phyloP scores from a whole-genome alignment of 2,113 vertebrate genomes.

The Diadophis punctatus region DNA sequence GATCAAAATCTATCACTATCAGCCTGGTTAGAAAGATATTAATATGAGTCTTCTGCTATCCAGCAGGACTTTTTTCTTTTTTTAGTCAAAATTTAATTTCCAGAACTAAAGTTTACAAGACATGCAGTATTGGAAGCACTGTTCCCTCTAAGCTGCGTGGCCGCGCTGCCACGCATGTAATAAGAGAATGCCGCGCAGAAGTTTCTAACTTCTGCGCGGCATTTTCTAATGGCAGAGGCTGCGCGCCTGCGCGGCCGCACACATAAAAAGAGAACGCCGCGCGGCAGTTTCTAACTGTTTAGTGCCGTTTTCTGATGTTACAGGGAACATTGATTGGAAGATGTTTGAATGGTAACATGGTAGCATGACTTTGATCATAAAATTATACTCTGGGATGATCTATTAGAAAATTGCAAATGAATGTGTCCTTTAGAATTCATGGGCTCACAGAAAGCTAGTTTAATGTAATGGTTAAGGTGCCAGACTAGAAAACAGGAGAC shows the following conservation, averaged over 20 bases:
- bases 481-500: neutral
- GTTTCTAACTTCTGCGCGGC: too few relatives aligned
- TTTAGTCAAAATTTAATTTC: neutral
- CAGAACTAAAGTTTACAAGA: neutral
- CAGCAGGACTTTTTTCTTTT: neutral
- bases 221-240: too few relatives aligned
- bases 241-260: too few relatives aligned
- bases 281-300: too few relatives aligned
- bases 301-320: too few relatives aligned
- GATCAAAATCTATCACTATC: neutral
- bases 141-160: too few relatives aligned
- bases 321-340: too few relatives aligned
- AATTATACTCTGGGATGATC: neutral
- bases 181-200: too few relatives aligned
- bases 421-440: neutral
- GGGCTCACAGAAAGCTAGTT: neutral
- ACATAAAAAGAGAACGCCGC: too few relatives aligned
- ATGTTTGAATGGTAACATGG: neutral
- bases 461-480: neutral
- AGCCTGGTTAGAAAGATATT: neutral
- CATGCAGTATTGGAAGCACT: neutral
- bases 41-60: neutral
- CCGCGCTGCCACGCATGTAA: too few relatives aligned
- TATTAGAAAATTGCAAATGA: neutral
- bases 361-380: neutral